phyloP scores from a whole-genome alignment of 2,888 invertebrate species.

The Trissolcus brochymenae region DNA sequence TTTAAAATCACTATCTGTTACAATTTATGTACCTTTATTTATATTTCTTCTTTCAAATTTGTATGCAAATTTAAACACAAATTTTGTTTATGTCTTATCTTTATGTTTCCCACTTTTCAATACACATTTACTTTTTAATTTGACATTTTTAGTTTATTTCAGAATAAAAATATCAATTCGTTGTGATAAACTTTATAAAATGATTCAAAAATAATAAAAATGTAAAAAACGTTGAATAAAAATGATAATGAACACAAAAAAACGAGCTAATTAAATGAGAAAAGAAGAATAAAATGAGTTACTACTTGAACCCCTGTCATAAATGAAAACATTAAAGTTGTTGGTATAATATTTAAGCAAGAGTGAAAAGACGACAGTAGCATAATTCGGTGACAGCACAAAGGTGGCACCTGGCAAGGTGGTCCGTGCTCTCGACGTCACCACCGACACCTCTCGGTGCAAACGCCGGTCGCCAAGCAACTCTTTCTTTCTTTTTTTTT shows the following conservation, averaged over 20 bases:
- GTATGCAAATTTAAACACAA: too few species aligned
- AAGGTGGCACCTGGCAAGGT: constrained; percentile 60
- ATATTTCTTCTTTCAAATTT: too few species aligned
- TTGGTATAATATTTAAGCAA: constrained; percentile 74
- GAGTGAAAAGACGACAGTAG: constrained; percentile 63
- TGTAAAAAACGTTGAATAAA: not conserved
- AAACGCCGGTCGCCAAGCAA: constrained; percentile 28
- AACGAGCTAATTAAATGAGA: constrained; percentile 14
- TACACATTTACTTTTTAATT: too few species aligned
- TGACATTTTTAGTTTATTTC: too few species aligned
- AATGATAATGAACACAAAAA: not conserved
- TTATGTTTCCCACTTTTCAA: too few species aligned
- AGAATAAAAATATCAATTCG: too few species aligned
- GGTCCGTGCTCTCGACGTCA: constrained; percentile 56
- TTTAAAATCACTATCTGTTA: too few species aligned
- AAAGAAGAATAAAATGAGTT: constrained; percentile 21
- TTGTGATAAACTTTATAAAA: too few species aligned
- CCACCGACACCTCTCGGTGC: constrained; percentile 55
- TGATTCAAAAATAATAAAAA: not conserved
- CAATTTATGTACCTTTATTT: too few species aligned
- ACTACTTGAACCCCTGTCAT: constrained; percentile 48
- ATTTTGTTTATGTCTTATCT: too few species aligned
- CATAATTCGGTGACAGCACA: constrained; percentile 68
- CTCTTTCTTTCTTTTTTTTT: constrained; percentile 29
- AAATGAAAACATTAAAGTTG: constrained; percentile 71